Base-by-base conservation (phyloP, 2,888 invertebrate species). In the Prenolepis imparis region DNA sequence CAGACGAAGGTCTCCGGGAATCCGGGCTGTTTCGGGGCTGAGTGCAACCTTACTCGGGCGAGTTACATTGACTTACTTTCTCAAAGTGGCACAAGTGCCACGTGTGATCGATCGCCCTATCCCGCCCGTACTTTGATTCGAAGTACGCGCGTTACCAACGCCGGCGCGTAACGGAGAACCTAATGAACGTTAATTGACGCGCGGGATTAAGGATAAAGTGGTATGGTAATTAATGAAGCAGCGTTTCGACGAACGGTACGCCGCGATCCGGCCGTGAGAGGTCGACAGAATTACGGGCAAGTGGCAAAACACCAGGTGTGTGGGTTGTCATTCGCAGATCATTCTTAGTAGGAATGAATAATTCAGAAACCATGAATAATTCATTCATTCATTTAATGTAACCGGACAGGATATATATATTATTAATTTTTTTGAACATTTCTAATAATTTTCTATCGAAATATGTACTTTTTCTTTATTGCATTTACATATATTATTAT, bases 11-110 rank as follows among this genome's bases (percentile, higher is more conserved):
- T 84, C 88, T 84, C 66, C 66, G 18, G 36, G 77, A 67, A 84
- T 75, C 61, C 63, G 41, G 68, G 63, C 21, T 70, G 77, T 75
- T 86, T 73, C 78, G 57, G 57, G 63, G 59, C 63, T 57, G 83
- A 84, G 66, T 85, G 84, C 85, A 90, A 87, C 90, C 91, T 90
- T 91, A 89, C 87, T 88, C 90, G 85, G 84, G 86, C 90, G 92
- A 90, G 93, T 93, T 86, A 88, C 92, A 93, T 93, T 93, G 93
- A 92, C 93, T 92, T 91, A 93, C 93, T 93, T 92, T 92, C 91
- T 88, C 91, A 90, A 92, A 91, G 90, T 90, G 91, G 90, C 90
- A 90, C 90, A 88, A 87, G 90, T 87, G 88, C 89, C 90, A 87
- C 83, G 86, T 84, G 67, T 84, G 88, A 86, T 91, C 91, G 89